Base-by-base conservation (phyloP, 2,113 vertebrate species). In the Hemicordylus capensis region DNA sequence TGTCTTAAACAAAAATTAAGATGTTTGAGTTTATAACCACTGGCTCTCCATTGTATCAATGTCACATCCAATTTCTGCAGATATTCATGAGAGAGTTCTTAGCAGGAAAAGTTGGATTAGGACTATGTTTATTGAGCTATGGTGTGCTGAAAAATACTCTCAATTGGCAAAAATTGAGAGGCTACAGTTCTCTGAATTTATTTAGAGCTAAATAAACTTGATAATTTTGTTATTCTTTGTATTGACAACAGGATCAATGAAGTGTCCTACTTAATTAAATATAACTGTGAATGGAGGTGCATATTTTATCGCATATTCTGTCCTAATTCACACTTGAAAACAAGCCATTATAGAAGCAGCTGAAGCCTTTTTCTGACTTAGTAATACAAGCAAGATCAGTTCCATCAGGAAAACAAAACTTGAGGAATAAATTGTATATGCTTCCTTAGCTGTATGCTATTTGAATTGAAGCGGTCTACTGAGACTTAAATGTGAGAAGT, bases 171-270 rank as follows among this genome's bases (percentile, higher is more conserved):
- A 58, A 59, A n/a, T n/a, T 61, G 80, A 61, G 51, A 59, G 56
- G 28, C 51, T 44, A 8, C 67, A 46, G n/a, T 44, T n/a, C 19
- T n/a, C 39, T 73, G 28, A 44, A 61, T 73, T 61, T 82, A 44
- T 82, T 70, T 70, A 61, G 37, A 22, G 8, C 37, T 12, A 59
- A n/a, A n/a, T n/a, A n/a, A n/a, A 82, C 14, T 39, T 20, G 80
- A 73, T 82, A 44, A 72, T 73, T 61, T 82, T 26, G 22, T 82
- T 73, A 73, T 28, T 8, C 37, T 73, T 73, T 61, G 26, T 59
- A 59, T 59, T 82, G 80, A 44, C 37, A 82, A 59, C 69, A 70
- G 28, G 67, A 46, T 46, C 80, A 73, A 82, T 82, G 37, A 10
- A 73, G 6, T 61, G 67, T 12, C 51, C 26, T 72, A 58, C 51